Evolutionary conservation across 1,140 invertebrate species (phyloP).

Genomic region (Heliconius eleuchia): DNA sequence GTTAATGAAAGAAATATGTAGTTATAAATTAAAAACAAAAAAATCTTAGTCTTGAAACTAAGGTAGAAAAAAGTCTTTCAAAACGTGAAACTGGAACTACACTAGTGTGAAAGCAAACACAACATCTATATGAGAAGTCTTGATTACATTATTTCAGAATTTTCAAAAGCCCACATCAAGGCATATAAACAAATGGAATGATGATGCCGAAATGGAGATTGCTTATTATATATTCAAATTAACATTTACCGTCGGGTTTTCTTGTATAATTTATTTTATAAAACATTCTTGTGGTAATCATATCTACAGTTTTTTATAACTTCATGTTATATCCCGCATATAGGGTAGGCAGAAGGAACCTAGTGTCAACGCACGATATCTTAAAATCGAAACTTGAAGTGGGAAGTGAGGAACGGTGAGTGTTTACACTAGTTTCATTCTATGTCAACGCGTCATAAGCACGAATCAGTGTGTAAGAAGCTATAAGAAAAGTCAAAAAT

Average conservation of each 20-base stretch:
- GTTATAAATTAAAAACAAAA: no score
- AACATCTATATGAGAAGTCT: constrained; percentile 14
- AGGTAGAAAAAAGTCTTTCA: neutral
- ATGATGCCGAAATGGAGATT: constrained; percentile 20
- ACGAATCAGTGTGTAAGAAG: neutral
- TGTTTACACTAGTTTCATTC: no score
- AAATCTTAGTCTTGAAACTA: no score
- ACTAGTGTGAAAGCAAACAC: neutral
- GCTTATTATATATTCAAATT: constrained; percentile 32
- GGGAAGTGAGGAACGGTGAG: no score
- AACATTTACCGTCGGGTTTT: constrained; percentile 1
- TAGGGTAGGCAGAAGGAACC: no score
- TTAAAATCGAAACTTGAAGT: no score
- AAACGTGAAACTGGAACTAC: neutral
- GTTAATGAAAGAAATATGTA: no score
- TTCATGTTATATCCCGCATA: no score
- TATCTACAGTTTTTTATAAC: no score
- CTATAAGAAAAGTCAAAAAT: neutral
- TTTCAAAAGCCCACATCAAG: neutral
- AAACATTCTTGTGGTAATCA: neutral
- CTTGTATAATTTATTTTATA: neutral
- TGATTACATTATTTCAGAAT: constrained; percentile 23
- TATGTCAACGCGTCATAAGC: no score
- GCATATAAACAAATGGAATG: constrained; percentile 17
- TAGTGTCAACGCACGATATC: no score